A percentile compares a stretch with the other conserved stretches of the same genome.
These are phyloP conservation scores for Blastobasis adustella DNA, from an alignment of 2,888 invertebrate genomes.

Conservation along the genomic window DNA sequence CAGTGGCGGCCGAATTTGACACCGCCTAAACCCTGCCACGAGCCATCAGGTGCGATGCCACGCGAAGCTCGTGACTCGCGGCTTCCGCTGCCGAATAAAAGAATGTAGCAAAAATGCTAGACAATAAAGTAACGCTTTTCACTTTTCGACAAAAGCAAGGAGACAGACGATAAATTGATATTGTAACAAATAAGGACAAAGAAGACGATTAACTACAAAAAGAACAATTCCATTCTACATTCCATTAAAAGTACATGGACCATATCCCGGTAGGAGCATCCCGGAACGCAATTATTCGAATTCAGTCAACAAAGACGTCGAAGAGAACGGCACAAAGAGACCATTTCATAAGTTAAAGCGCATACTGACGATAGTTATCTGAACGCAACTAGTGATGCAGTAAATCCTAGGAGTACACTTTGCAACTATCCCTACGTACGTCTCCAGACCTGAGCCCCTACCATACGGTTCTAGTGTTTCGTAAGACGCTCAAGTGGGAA, in stretches of 20 bases:
- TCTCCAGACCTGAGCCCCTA: slow-evolving; percentile 38
- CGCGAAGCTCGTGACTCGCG: neutral
- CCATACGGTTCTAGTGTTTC: slow-evolving; percentile 18
- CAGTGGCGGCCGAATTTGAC: slow-evolving; percentile 64
- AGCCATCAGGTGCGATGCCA: slow-evolving; percentile 59
- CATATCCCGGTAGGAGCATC: slow-evolving; percentile 50
- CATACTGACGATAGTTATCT: slow-evolving; percentile 55
- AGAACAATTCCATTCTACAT: slow-evolving; percentile 42
- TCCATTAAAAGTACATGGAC: slow-evolving; percentile 54
- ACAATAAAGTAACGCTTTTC: too few relatives aligned
- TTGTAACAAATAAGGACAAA: slow-evolving; percentile 39
- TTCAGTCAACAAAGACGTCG: slow-evolving; percentile 55
- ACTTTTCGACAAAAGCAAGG: too few relatives aligned
- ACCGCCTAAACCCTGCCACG: slow-evolving; percentile 64
- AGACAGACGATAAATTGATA: slow-evolving; percentile 22
- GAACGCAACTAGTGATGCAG: slow-evolving; percentile 63
- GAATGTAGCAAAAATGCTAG: neutral
- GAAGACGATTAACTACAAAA: slow-evolving; percentile 54
- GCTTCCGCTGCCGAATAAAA: neutral
- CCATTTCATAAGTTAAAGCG: slow-evolving; percentile 63
- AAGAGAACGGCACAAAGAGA: slow-evolving; percentile 46
- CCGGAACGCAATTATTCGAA: slow-evolving; percentile 60
- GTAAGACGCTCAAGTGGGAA: too few relatives aligned
- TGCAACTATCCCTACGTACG: slow-evolving; percentile 46
- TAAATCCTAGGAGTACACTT: slow-evolving; percentile 59